Evolutionary conservation across 2,113 vertebrate genomes (phyloP).

Genomic region (Centropristis striata): DNA sequence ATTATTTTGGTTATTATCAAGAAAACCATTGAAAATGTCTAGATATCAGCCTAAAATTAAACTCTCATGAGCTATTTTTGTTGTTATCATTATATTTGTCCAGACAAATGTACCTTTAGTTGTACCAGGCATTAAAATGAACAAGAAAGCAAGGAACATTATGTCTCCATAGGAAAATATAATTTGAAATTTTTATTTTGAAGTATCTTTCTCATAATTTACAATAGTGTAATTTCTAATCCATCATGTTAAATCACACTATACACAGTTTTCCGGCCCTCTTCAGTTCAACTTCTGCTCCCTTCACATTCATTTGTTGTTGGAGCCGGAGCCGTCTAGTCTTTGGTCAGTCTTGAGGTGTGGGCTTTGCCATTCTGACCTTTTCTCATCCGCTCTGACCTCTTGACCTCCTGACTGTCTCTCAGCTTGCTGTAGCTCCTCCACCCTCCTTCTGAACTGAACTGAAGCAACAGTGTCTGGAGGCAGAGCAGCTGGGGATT

Average conservation of each 20-base stretch:
- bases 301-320: conserved; percentile 59
- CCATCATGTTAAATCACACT: neutral
- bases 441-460: neutral
- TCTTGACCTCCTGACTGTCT: conserved; percentile 55
- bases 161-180: too few species aligned
- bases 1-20: too few species aligned
- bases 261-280: neutral
- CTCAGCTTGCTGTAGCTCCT: conserved; percentile 21
- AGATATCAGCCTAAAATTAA: too few species aligned
- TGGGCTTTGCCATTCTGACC: conserved; percentile 65
- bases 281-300: neutral
- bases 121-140: too few species aligned
- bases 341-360: conserved; percentile 54
- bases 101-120: too few species aligned
- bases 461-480: conserved; percentile 51
- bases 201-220: neutral
- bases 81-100: too few species aligned
- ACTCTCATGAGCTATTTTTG: too few species aligned
- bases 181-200: neutral
- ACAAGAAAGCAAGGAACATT: too few species aligned
- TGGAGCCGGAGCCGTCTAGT: conserved; percentile 72
- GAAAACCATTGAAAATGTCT: too few species aligned
- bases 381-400: conserved; percentile 40
- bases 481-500: conserved; percentile 70
- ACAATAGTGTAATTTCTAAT: neutral